These are phyloP conservation scores for Trachymyrmex septentrionalis DNA, from an alignment of 1,140 invertebrate species.

Conservation along the genomic window DNA sequence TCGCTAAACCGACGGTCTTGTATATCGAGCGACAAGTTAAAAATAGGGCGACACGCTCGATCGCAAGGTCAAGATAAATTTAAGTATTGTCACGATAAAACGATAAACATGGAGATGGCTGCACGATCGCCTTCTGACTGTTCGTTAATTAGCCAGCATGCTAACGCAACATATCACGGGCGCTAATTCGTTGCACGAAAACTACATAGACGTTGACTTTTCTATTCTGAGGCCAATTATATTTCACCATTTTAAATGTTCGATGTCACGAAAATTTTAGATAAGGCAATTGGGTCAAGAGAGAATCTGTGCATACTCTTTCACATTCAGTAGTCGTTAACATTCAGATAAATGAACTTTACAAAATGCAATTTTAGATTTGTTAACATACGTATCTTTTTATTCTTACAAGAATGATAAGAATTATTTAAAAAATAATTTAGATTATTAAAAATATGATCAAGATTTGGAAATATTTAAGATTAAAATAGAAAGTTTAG, in stretches of 20 bases:
- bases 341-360: constrained; percentile 1
- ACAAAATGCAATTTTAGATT: not conserved
- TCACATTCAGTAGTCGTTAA: not conserved
- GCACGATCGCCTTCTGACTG: not conserved
- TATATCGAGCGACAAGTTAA: constrained; percentile 42
- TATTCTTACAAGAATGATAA: not conserved
- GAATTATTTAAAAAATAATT: not conserved
- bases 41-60: constrained; percentile 28
- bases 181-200: not conserved
- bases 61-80: constrained; percentile 30
- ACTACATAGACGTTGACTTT: constrained; percentile 9
- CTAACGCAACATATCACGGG: not conserved
- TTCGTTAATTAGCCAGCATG: constrained; percentile 25
- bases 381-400: not conserved
- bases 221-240: not conserved
- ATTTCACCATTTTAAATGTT: constrained; percentile 11
- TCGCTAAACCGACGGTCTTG: constrained; percentile 46
- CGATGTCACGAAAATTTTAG: not conserved
- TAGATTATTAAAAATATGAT: not conserved
- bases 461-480: not conserved
- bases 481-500: not conserved
- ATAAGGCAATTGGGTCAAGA: not conserved
- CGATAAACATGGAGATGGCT: not conserved
- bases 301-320: not conserved
- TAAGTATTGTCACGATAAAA: not conserved